Evolutionary conservation across 2,113 vertebrate genomes (phyloP).

Genomic region (Sander lucioperca): DNA sequence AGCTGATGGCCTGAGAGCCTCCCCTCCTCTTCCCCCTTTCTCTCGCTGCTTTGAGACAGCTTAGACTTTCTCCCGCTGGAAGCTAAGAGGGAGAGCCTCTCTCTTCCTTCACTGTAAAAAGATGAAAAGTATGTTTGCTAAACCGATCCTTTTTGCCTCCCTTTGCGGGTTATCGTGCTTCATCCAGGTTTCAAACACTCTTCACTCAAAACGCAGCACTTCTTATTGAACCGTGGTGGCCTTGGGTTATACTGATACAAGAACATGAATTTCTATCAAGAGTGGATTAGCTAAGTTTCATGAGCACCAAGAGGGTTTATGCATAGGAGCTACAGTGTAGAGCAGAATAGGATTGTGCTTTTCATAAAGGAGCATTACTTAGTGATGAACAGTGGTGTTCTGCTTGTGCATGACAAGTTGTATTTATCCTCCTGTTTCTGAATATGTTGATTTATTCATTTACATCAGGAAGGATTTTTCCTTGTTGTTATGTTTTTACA

Average conservation of each 20-base stretch:
- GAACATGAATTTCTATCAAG: conserved; percentile 56
- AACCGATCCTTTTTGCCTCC: conserved; percentile 52
- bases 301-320: conserved; percentile 8
- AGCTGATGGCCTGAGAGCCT: conserved; percentile 23
- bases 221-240: conserved; percentile 42
- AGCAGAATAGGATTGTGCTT: conserved; percentile 5
- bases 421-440: conserved; percentile 29
- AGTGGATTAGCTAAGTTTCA: conserved; percentile 52
- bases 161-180: conserved; percentile 56
- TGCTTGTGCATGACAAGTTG: conserved; percentile 18
- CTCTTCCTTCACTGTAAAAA: conserved; percentile 35
- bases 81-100: conserved; percentile 36
- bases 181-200: conserved; percentile 58
- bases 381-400: conserved; percentile 24
- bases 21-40: neutral
- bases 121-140: conserved; percentile 54
- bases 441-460: conserved; percentile 49
- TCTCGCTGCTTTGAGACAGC: conserved; percentile 41
- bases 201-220: conserved; percentile 28
- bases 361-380: conserved; percentile 32
- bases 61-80: conserved; percentile 42
- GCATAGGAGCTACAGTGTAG: neutral
- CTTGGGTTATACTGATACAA: conserved; percentile 45
- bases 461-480: conserved; percentile 5
- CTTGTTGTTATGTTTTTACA: conserved; percentile 17